Evolutionary conservation across 64 coral and sea anemone genomes (phyloP), one percentile per base, ranked within the genome.

Genomic region (Actinia equina): DNA sequence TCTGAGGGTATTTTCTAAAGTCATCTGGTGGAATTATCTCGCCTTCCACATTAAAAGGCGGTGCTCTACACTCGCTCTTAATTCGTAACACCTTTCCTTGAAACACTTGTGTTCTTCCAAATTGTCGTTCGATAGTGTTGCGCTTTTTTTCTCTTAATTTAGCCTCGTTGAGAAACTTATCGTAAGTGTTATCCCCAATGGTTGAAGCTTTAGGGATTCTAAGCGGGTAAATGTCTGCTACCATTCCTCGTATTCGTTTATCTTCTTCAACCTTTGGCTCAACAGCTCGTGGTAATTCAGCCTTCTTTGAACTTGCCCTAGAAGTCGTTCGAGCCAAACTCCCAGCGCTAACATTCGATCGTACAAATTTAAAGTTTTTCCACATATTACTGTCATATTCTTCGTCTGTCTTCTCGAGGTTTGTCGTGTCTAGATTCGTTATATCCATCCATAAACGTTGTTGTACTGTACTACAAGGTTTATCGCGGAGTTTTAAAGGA

Each of bases 361-460:
- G 87, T 30, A 96, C 94, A 82, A 96, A 96, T 80, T 92, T 96
- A 18, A 96, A 96, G 67, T 96, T 96, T 77, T 96, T 96, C 94
- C 94, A 96, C 88, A 93, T 88, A 37, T 96, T 96, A 27, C 91
- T 96, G 88, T 96, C 92, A 85, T 95, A 95, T 55, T 93, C 42
- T 17, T 90, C 82, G 43, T 95, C 94, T 10, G 79, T 87, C 59
- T 96, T 43, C 49, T 90, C 65, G 13, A 96, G 46, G 51, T 90
- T 83, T 22, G 88, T 63, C 19, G 88, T 93, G 46, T 96, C 88
- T 2, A 93, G 52, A 59, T 86, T 54, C 14, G 94, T 90, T 19
- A 96, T 93, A 59, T 96, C 94, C 2, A 92, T 56, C 94, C 94
- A 96, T 1, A 96, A 44, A 5, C 94, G 88, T 13, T 96, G 88